A percentile compares a stretch with the other conserved stretches of the same genome.
These are phyloP conservation scores for Polypedilum vanderplanki DNA, from an alignment of 1,140 invertebrate genomes.

Conservation along the genomic window DNA sequence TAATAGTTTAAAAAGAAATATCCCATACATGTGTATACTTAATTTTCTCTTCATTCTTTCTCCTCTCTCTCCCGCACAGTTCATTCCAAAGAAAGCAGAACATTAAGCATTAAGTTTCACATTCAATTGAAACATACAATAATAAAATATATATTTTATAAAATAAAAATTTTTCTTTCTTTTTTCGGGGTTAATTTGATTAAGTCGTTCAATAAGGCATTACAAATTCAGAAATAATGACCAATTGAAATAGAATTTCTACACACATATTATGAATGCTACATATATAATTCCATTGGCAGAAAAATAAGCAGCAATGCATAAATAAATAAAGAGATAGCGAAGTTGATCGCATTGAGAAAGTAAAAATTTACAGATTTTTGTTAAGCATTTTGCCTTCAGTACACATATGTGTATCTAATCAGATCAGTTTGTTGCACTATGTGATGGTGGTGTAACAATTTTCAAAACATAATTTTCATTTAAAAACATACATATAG, in stretches of 20 bases:
- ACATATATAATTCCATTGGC: no score
- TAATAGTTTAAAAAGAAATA: no score
- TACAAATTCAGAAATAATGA: constrained; percentile 24
- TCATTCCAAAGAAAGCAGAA: no score
- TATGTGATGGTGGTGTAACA: neutral
- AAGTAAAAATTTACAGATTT: neutral
- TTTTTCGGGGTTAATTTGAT: constrained; percentile 27
- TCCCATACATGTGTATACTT: no score
- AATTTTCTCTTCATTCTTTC: no score
- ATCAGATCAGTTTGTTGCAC: constrained; percentile 8
- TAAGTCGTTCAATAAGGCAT: constrained; percentile 26
- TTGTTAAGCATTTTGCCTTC: neutral
- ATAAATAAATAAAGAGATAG: neutral
- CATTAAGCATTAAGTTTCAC: no score
- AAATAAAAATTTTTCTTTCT: neutral
- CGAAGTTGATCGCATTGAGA: neutral
- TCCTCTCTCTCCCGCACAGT: no score
- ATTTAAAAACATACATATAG: neutral
- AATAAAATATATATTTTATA: no score
- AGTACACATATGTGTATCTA: neutral
- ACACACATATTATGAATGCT: neutral
- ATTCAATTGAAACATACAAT: no score
- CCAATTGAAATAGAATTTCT: constrained; percentile 13
- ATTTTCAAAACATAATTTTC: constrained; percentile 20
- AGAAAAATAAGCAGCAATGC: no score